phyloP scores from a whole-genome alignment of 2,113 vertebrate species.

The human region DNA sequence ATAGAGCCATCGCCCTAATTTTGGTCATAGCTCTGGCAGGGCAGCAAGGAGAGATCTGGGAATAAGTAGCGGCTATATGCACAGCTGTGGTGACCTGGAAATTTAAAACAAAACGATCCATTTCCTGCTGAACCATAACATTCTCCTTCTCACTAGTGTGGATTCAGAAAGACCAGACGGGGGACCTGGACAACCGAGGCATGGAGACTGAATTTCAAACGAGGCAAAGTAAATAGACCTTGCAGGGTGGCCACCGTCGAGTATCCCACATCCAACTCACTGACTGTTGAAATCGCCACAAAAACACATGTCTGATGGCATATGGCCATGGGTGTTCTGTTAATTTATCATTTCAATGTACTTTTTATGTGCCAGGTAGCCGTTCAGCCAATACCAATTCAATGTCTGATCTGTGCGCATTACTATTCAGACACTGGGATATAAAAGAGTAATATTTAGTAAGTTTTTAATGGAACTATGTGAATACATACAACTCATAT shows the following conservation, averaged over 20 bases:
- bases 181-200: neutral
- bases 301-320: neutral
- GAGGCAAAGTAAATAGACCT: neutral
- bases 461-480: neutral
- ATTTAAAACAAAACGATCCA: neutral
- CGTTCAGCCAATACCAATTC: neutral
- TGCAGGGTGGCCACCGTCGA: accelerated
- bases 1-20: neutral
- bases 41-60: neutral
- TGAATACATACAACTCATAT: neutral
- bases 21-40: neutral
- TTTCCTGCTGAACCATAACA: neutral
- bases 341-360: neutral
- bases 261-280: neutral
- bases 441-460: neutral
- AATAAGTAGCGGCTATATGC: neutral
- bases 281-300: neutral
- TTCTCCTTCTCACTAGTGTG: neutral
- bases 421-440: neutral
- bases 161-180: neutral
- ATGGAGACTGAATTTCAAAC: neutral
- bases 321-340: neutral
- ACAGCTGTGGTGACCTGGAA: neutral
- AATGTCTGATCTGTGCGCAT: neutral
- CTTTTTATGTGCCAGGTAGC: neutral